Conservation (phyloP, 2,113 vertebrate species). For the Oxygymnocypris stewartii region DNA sequence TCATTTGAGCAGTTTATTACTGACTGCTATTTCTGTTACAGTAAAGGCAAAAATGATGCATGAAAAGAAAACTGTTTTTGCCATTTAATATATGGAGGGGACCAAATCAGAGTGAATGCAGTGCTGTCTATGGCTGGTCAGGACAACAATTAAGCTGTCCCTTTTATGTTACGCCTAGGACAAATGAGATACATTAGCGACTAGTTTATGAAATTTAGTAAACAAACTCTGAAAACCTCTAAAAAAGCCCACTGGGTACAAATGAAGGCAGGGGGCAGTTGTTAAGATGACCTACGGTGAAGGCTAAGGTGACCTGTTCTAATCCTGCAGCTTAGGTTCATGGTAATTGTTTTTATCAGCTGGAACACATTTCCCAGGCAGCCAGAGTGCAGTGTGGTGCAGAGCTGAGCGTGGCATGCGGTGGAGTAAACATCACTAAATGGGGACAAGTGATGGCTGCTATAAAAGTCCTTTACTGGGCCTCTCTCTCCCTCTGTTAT, state of each 20-base stretch:
- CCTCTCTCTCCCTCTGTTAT: slow-evolving; percentile 27
- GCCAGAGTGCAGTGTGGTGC: slow-evolving; percentile 17
- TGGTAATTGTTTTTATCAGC: slow-evolving; percentile 8
- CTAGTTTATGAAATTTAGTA: not conserved
- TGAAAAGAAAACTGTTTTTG: not conserved
- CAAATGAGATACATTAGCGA: not conserved
- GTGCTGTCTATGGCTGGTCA: not conserved
- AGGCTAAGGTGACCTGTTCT: not conserved
- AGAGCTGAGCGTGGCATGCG: not conserved
- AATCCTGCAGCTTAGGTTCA: slow-evolving; percentile 7
- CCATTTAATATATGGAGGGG: not conserved
- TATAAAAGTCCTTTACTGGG: slow-evolving; percentile 33
- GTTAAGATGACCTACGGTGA: not conserved
- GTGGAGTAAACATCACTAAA: slow-evolving; percentile 51
- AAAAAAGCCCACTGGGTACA: not conserved
- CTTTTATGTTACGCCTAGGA: not conserved
- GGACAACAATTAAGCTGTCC: not conserved
- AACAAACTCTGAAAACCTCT: not conserved
- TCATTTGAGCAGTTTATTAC: not conserved
- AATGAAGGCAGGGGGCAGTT: not conserved
- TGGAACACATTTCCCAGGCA: slow-evolving; percentile 22
- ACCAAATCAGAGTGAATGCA: not conserved
- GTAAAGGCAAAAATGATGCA: not conserved
- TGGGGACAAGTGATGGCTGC: slow-evolving; percentile 28
- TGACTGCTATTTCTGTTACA: not conserved